phyloP scores from a whole-genome alignment of 2,888 invertebrate genomes.

The Psococerastis gibbosa region DNA sequence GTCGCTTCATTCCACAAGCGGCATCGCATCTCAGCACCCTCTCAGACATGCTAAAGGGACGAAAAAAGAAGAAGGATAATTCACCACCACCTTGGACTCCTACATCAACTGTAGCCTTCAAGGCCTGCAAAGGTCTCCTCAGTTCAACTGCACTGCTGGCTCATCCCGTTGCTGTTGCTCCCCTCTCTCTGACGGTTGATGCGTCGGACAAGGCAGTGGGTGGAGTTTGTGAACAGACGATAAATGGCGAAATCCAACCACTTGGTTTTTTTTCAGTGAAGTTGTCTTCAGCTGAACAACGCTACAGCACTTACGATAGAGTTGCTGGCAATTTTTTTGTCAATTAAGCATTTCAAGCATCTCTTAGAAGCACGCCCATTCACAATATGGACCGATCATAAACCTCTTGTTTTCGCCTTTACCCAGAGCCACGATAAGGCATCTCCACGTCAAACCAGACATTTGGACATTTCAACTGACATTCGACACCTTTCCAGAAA shows the following conservation, averaged over 20 bases:
- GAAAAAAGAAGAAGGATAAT: background rate
- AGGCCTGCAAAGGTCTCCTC: background rate
- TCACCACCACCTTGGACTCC: background rate
- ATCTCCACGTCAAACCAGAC: too few species aligned
- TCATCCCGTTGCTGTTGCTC: background rate
- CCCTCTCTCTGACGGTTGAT: background rate
- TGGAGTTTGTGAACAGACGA: background rate
- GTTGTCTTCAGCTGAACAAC: constrained; percentile 10
- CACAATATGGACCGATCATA: constrained; percentile 14
- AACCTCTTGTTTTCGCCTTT: constrained; percentile 14
- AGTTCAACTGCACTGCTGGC: background rate
- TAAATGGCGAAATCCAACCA: constrained; percentile 11
- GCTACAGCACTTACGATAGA: constrained; percentile 14
- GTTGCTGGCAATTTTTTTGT: constrained; percentile 12
- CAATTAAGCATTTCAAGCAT: constrained; percentile 13
- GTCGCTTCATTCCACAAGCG: constrained; percentile 12
- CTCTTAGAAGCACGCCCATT: constrained; percentile 15
- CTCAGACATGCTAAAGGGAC: background rate
- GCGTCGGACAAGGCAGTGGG: background rate
- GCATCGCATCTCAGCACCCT: constrained; percentile 13
- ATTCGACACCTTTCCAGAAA: too few species aligned
- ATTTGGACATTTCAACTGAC: too few species aligned
- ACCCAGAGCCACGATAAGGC: too few species aligned
- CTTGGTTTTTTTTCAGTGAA: constrained; percentile 15
- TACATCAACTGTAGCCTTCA: background rate